Base-by-base conservation (phyloP, 2,888 invertebrate genomes). In the Spodoptera picta region DNA sequence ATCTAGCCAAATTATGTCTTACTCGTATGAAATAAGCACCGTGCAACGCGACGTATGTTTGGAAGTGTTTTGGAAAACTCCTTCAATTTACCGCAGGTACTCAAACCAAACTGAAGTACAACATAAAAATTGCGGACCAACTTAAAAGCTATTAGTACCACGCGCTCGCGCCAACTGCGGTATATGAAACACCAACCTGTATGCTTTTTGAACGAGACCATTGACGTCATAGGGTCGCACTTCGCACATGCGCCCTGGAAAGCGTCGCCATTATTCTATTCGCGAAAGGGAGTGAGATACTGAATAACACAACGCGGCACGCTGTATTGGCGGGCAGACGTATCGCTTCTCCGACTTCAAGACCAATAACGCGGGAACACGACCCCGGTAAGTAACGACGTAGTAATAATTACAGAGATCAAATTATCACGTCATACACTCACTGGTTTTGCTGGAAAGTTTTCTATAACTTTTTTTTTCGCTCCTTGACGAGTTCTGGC, bases 171-270 rank as follows among this genome's bases (percentile, higher is more conserved):
- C 78, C 66, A 77, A 80, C 81, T 83, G 83, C 83, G 79, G 81
- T 77, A 84, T 79, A 81, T 77, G 69, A 79, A 77, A 77, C 82
- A 86, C 84, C 85, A 85, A 89, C 92, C 92, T 93, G 92, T 92
- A 89, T 88, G 90, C 87, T 90, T 90, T 89, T 88, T 93, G 93
- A 93, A 92, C 89, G 93, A 87, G 91, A 79, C 88, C 91, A 93
- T 94, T 94, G 93, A 94, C 93, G 93, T 94, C 93, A 94, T 89
- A 86, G 85, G 82, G 77, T 79, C 78, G 76, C 87, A 86, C 90
- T 76, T 79, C 78, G 76, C 87, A 86, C 90, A 87, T 83, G 88
- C 91, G 92, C 80, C 53, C 31, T 81, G 23, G 31, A 12, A 31
- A 68, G 73, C 83, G 83, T 81, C 83, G 86, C 83, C 81, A 65